A percentile compares a stretch with the other conserved stretches of the same genome.
These are phyloP conservation scores for Drosophila cognata DNA, from an alignment of 2,888 invertebrate genomes.

Conservation along the genomic window DNA sequence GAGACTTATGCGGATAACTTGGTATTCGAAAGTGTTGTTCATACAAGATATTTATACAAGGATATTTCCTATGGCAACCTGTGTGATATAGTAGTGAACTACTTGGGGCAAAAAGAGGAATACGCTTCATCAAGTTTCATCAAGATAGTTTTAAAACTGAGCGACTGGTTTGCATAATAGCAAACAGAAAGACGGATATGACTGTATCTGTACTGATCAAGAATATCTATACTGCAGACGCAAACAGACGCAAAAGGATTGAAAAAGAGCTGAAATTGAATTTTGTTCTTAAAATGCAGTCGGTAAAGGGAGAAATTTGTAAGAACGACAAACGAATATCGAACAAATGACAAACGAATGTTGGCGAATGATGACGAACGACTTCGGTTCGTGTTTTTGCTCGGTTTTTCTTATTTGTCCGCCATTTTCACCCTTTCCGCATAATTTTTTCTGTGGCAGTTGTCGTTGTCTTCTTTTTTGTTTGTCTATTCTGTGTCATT, in stretches of 20 bases:
- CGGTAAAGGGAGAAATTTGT: background rate
- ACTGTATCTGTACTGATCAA: background rate
- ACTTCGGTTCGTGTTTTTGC: conserved; percentile 58
- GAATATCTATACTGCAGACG: background rate
- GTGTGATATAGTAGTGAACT: background rate
- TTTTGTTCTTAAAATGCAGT: background rate
- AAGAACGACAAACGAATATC: background rate
- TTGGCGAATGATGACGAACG: conserved; percentile 23
- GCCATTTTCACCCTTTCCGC: conserved; percentile 39
- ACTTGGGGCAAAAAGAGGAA: background rate
- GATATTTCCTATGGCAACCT: background rate
- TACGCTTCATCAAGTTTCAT: background rate
- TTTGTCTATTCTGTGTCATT: conserved; percentile 26
- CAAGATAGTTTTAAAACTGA: background rate
- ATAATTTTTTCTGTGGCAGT: background rate
- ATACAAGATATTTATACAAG: background rate
- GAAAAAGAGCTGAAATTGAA: background rate
- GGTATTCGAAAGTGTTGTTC: background rate
- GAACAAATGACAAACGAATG: conserved; percentile 2
- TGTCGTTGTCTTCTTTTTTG: conserved; percentile 29
- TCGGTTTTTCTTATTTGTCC: conserved; percentile 37
- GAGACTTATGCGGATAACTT: background rate
- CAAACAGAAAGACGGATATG: background rate
- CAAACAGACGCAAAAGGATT: background rate
- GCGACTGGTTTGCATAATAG: background rate